These are phyloP conservation scores for Drosophila borborema DNA, from an alignment of 2,888 invertebrate species.

Conservation along the genomic window DNA sequence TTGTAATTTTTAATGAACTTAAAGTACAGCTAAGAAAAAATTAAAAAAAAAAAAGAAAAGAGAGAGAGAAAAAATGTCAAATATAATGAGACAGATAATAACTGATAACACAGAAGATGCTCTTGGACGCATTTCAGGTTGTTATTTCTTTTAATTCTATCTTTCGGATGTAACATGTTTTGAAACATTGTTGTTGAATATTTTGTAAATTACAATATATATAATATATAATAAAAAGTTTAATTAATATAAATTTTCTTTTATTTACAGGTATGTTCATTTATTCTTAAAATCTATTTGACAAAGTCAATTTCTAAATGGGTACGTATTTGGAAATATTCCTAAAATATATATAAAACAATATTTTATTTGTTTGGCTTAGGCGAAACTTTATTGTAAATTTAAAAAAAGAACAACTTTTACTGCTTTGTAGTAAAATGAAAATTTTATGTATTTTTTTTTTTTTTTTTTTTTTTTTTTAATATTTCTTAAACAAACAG, in stretches of 20 bases:
- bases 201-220: not conserved
- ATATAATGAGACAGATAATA: conserved; percentile 35
- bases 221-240: not conserved
- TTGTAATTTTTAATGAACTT: conserved; percentile 77
- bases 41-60: not conserved
- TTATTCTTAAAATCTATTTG: not conserved
- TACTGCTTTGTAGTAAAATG: too few species aligned
- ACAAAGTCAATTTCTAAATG: not conserved
- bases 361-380: not conserved
- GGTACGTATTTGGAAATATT: conserved; percentile 15
- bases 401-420: too few species aligned
- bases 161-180: not conserved
- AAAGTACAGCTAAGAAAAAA: conserved; percentile 33
- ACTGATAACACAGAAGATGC: conserved; percentile 11
- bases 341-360: not conserved
- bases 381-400: not conserved
- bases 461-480: not conserved
- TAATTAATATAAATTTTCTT: conserved; percentile 10
- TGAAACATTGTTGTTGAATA: too few species aligned
- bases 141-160: conserved; percentile 4
- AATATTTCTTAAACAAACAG: not conserved
- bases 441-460: too few species aligned
- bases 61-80: not conserved
- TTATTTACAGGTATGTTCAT: conserved; percentile 57
- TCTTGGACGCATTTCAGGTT: conserved; percentile 4